These are phyloP conservation scores for Mamestra configurata DNA, from an alignment of 1,140 invertebrate genomes.

Conservation along the genomic window DNA sequence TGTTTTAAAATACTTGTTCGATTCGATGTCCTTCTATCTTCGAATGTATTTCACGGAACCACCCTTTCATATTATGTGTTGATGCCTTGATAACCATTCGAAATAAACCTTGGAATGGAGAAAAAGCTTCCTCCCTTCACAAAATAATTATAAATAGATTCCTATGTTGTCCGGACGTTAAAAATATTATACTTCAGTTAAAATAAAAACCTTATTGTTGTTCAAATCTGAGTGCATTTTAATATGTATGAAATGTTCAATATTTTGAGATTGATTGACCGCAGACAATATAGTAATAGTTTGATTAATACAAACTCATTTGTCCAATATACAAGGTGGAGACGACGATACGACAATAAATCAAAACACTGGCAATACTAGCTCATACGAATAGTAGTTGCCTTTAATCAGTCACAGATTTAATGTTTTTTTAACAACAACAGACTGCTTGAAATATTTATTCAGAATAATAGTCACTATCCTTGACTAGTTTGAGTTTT, in stretches of 20 bases:
- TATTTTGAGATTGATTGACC: background rate
- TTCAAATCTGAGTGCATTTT: background rate
- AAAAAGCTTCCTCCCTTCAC: slow-evolving; percentile 49
- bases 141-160: slow-evolving; percentile 37
- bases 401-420: too few relatives aligned
- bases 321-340: too few relatives aligned
- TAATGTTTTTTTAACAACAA: too few relatives aligned
- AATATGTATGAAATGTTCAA: too few relatives aligned
- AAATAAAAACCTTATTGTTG: background rate
- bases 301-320: background rate
- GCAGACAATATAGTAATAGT: background rate
- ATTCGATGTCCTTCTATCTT: slow-evolving; percentile 6
- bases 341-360: too few relatives aligned
- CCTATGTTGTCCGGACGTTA: background rate
- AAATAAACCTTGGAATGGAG: slow-evolving; percentile 25
- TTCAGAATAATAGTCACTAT: too few relatives aligned
- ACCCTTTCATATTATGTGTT: slow-evolving; percentile 37
- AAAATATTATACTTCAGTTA: background rate
- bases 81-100: slow-evolving; percentile 9
- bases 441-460: too few relatives aligned
- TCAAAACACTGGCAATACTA: too few relatives aligned
- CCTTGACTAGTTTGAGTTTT: too few relatives aligned
- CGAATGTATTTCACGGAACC: slow-evolving; percentile 24
- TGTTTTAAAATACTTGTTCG: background rate
- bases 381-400: too few relatives aligned